Conservation (phyloP, 2,113 vertebrate genomes). For the Crotalus viridis region DNA sequence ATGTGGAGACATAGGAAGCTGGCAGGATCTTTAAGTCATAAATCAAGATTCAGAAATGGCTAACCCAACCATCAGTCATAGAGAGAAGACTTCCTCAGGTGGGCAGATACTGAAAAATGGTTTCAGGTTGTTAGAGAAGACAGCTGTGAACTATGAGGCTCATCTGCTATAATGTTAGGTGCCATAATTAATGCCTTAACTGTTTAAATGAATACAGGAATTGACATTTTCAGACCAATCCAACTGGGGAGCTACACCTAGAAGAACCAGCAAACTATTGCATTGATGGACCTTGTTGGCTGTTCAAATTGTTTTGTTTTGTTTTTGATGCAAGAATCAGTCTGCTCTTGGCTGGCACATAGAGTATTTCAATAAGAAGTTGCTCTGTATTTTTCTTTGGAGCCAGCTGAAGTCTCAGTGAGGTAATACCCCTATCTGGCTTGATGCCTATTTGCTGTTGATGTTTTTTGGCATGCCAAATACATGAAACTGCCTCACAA, state of each 20-base stretch:
- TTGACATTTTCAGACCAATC: background rate
- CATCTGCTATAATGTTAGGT: background rate
- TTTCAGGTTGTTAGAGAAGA: background rate
- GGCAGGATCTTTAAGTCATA: background rate
- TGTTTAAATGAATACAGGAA: background rate
- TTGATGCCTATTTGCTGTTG: background rate
- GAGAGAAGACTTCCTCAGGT: background rate
- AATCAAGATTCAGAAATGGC: background rate
- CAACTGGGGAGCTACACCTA: background rate
- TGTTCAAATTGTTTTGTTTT: constrained; percentile 13
- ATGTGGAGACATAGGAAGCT: background rate
- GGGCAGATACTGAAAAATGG: background rate
- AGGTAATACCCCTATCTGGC: constrained; percentile 24
- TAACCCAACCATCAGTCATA: background rate
- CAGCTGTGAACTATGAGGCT: background rate
- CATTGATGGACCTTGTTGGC: constrained; percentile 14
- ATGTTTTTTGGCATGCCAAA: constrained; percentile 19
- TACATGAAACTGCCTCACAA: constrained; percentile 25
- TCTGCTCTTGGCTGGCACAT: background rate
- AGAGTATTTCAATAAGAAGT: constrained; percentile 32
- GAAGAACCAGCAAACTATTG: constrained; percentile 10
- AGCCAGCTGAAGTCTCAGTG: constrained; percentile 28
- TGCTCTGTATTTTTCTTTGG: constrained; percentile 22
- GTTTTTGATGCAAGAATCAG: background rate
- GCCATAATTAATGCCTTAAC: background rate